Evolutionary conservation across 2,113 vertebrate genomes (phyloP).

Genomic region (Gallinago paraguaiae): DNA sequence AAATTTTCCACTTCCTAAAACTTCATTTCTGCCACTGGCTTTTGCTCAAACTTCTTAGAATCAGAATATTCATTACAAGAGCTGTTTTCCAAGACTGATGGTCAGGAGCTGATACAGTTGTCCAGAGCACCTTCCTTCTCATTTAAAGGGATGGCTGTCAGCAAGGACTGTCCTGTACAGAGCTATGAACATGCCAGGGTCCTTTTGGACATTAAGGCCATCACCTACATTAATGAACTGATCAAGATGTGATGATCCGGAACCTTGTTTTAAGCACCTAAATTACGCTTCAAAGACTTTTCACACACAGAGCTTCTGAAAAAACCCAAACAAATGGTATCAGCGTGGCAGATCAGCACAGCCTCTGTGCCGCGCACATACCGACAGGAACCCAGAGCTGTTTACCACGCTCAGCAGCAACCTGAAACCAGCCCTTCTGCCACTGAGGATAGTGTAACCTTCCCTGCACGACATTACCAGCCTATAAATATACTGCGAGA

Average conservation of each 20-base stretch:
- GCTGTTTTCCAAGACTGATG: not conserved
- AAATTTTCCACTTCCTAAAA: not conserved
- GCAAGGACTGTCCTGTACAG: not conserved
- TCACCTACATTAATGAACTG: not conserved
- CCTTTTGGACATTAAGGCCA: not conserved
- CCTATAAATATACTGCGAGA: constrained; percentile 70
- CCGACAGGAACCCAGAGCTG: not conserved
- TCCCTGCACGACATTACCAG: not conserved
- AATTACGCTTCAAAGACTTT: not conserved
- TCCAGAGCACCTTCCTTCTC: not conserved
- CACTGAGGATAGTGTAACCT: constrained; percentile 53
- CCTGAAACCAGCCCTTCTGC: constrained; percentile 23
- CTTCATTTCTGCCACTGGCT: not conserved
- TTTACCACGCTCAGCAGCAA: constrained; percentile 56
- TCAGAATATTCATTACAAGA: not conserved
- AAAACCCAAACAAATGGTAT: constrained; percentile 18
- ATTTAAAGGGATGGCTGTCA: not conserved
- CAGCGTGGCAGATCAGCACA: not conserved
- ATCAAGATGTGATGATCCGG: not conserved
- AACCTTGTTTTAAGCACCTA: not conserved
- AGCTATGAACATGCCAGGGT: fast-evolving
- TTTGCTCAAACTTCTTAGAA: not conserved
- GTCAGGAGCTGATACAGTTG: not conserved
- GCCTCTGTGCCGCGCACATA: not conserved
- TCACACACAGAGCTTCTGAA: not conserved